Evolutionary conservation across 2,797 vertebrate genomes (phyloP).

Genomic region (Paedocypris micromegethes): DNA sequence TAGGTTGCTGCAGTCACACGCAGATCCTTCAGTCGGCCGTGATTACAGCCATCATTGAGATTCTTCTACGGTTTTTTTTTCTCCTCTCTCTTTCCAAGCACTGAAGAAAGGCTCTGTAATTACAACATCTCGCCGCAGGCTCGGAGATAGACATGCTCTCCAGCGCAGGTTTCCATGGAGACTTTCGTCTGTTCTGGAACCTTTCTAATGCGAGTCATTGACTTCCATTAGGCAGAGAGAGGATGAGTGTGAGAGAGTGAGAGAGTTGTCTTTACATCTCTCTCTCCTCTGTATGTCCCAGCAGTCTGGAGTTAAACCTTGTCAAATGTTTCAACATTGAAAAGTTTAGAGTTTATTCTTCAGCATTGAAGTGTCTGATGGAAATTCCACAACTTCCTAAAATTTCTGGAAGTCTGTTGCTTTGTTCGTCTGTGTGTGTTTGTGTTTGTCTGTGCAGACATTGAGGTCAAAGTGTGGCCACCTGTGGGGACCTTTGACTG

Average conservation of each 20-base stretch:
- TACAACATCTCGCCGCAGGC: constrained; percentile 51
- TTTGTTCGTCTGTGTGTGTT: too few species aligned
- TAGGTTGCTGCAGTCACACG: constrained; percentile 5
- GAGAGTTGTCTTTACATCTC: constrained; percentile 47
- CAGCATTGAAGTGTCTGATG: too few species aligned
- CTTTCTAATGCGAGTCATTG: constrained; percentile 64
- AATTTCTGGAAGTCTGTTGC: too few species aligned
- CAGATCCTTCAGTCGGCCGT: constrained; percentile 26
- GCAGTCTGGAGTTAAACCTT: too few species aligned
- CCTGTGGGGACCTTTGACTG: too few species aligned
- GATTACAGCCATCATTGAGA: constrained; percentile 16
- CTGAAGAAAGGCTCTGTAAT: constrained; percentile 46
- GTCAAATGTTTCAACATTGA: too few species aligned
- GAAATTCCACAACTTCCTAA: too few species aligned
- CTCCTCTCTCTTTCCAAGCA: too few species aligned
- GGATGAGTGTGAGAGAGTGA: constrained; percentile 53
- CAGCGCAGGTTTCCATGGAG: constrained; percentile 71
- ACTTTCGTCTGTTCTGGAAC: constrained; percentile 56
- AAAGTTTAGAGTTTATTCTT: too few species aligned
- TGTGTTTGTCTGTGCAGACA: too few species aligned
- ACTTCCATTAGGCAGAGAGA: constrained; percentile 64
- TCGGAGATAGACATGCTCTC: constrained; percentile 52
- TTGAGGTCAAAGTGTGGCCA: too few species aligned
- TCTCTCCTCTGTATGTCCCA: neutral
- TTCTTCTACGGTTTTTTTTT: neutral